Base-by-base conservation (phyloP, 2,113 vertebrate species). In the Odontophorus gujanensis region DNA sequence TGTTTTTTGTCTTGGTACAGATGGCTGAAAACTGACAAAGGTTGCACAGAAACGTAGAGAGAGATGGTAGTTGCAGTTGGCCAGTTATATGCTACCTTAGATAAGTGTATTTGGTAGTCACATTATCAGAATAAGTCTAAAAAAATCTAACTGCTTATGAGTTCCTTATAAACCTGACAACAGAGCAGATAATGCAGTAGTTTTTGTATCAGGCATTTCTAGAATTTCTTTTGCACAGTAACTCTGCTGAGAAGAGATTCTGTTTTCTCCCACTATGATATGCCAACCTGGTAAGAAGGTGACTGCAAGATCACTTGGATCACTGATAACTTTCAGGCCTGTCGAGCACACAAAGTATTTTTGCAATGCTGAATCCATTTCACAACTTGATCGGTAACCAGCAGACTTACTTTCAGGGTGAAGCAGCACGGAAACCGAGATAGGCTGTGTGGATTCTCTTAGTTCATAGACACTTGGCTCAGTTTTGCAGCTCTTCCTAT, bases 51-150 rank as follows among this genome's bases (percentile, higher is more conserved):
- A 85, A 94, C 79, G 62, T 63, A 92, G 4, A 22, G 85, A 93
- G 57, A 42, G 79, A 85, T 67, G 90, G 25, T 95, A 92, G 92
- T 95, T 74, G 62, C 81, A 88, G 86, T 84, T 94, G 96, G 96
- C 97, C 96, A 77, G 69, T 96, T 95, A 84, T 65, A 68, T 55
- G 76, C 86, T 97, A 47, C 95, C 93, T 59, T 96, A 96, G 95
- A 93, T 93, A 87, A 97, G 92, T 45, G 3, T 92, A 87, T 67
- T 90, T 89, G 91, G 95, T 94, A 87, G 92, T 90, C 62, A 86
- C 5, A 6, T 81, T 93, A 74, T 34, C 2, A 24, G 21, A 58
- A 72, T 62, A 34, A 48, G 34, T 21, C 30, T 58, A n/a, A 21
- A 14, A 36, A 73, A 73, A 61, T 67, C 5, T 9, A 25, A 78